Evolutionary conservation across 2,888 invertebrate genomes (phyloP), one percentile per base, ranked within the genome.

Genomic region (Epirrita christyi): DNA sequence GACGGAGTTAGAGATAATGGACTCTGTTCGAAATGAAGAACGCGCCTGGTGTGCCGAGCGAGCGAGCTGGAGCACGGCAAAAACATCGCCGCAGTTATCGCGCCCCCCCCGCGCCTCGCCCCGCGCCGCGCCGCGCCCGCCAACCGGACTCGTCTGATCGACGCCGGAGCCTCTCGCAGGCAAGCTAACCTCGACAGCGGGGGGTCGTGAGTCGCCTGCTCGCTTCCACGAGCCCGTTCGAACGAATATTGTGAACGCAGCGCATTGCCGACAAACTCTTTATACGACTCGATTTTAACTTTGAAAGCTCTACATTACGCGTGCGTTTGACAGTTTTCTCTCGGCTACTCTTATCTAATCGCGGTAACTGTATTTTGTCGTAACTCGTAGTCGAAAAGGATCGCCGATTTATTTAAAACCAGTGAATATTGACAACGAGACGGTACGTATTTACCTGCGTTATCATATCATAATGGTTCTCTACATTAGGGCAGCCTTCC

Each of bases 11-110:
- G 75, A 89, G 90, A 90, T 91, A 91, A 90, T 91, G 90, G 91
- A 89, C 90, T 88, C 80, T 75, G 81, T 85, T 84, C 86, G 86
- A 86, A 91, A 88, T 88, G 90, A 89, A 85, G 90, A 89, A 89
- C 89, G 88, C 89, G 85, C 80, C 76, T 81, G 85, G 81, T 83
- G 85, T 78, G 85, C 86, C 83, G 86, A 86, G 86, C 85, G 85
- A 85, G 86, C 83, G 86, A 83, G 85, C 80, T 79, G 83, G 88
- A 86, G 88, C 87, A 82, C 85, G 79, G 89, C 90, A 92, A 92
- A 92, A 90, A 92, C 90, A 86, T 84, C 83, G 81, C 79, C 86
- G 88, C 85, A 87, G 91, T 89, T 90, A 90, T 90, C 90, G 86
- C 81, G 79, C 73, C 75, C 76, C 72, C 66, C 64, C 71, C 73